Evolutionary conservation across 2,888 invertebrate genomes (phyloP).

Genomic region (Trissolcus japonicus): DNA sequence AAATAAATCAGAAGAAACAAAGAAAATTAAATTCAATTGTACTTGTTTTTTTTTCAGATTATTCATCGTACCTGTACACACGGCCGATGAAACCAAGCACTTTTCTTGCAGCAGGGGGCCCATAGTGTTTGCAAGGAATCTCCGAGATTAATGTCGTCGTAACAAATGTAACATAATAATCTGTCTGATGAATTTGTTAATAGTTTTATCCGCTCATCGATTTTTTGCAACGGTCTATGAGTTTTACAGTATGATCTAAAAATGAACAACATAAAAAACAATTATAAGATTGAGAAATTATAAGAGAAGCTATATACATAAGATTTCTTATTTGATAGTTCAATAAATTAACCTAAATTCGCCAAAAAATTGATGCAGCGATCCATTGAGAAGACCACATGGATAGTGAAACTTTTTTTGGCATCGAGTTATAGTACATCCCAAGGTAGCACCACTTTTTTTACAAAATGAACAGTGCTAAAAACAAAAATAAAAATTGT

Average conservation of each 20-base stretch:
- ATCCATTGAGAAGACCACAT: constrained; percentile 83
- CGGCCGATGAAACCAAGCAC: constrained; percentile 85
- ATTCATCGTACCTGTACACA: constrained; percentile 80
- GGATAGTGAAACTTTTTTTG: constrained; percentile 84
- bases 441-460: constrained; percentile 82
- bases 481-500: constrained; percentile 60
- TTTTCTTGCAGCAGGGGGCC: constrained; percentile 86
- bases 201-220: constrained; percentile 68
- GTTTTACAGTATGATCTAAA: constrained; percentile 81
- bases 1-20: neutral
- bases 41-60: neutral
- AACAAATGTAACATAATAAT: constrained; percentile 83
- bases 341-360: constrained; percentile 77
- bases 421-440: constrained; percentile 83
- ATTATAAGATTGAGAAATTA: neutral
- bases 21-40: neutral
- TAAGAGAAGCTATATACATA: neutral
- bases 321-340: neutral
- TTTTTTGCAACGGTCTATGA: constrained; percentile 80
- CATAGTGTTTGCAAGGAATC: constrained; percentile 78
- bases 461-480: constrained; percentile 85
- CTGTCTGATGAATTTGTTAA: constrained; percentile 59
- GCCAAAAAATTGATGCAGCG: constrained; percentile 81
- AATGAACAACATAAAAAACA: neutral
- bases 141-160: constrained; percentile 78